Base-by-base conservation (phyloP, 2,113 vertebrate genomes). In the Petrocephalus microphthalmus region DNA sequence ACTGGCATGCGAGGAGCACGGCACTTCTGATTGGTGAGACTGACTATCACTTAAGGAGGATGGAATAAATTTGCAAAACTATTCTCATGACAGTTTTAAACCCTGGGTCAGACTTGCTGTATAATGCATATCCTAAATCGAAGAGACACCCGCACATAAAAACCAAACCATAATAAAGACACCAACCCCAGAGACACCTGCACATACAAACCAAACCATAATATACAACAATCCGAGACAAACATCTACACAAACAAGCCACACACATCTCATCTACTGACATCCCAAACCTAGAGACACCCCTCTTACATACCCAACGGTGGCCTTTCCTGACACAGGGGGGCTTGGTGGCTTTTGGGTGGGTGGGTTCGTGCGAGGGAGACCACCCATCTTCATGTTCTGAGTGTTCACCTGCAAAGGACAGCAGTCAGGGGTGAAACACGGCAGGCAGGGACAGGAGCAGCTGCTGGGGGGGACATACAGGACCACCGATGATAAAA, bases 301-400 rank as follows among this genome's bases (percentile, higher is more conserved):
- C 71, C 3, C 45, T 11, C 49, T 71, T 93, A 96, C 97, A 94
- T 95, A 99, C 98, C 98, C 98, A 91, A 99, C 96, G 83, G 98
- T 99, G 93, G 98, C 98, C 93, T 99, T 99, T 91, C 98, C 98
- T 7, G 97, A 95, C 95, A 98, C 94, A 0, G 98, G 98, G 33
- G 98, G 98, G 81, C 98, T 99, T 82, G 98, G 98, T 17, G 98
- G 98, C 91, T 99, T 99, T 96, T 99, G 98, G 87, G 98, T 98
- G 22, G 98, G 98, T 71, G 98, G 98, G 89, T 97, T 98, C 64
- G 98, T 99, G 91, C 97, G 97, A 82, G 98, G 98, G 90, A 98
- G 96, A 71, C 94, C 96, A 78, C 98, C 98, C 90, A 97, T 96
- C 95, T 99, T 99, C 97, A 99, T 98, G 90, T 98, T 99, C 95